Conservation (phyloP, 2,888 invertebrate species). For the Caradrina clavipalpis region DNA sequence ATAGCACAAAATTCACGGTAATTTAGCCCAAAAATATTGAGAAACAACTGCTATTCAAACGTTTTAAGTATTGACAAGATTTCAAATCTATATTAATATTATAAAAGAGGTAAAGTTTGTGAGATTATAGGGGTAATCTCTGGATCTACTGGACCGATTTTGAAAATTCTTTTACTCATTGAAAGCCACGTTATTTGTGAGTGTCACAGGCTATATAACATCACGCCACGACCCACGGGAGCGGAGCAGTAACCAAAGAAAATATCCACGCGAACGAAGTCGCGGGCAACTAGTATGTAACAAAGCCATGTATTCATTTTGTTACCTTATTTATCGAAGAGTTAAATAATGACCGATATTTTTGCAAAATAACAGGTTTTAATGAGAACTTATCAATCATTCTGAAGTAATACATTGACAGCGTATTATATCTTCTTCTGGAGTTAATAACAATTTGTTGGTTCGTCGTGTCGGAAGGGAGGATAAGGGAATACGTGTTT, state of each 20-base stretch:
- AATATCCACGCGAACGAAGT: no score
- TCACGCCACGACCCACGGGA: no score
- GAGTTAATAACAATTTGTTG: constrained; percentile 56
- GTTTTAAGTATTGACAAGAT: constrained; percentile 57
- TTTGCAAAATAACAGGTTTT: constrained; percentile 32
- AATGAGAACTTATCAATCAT: constrained; percentile 39
- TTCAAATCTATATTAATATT: no score
- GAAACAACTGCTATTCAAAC: constrained; percentile 41
- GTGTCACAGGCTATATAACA: no score
- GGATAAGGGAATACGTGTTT: constrained; percentile 36
- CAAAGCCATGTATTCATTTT: constrained; percentile 34
- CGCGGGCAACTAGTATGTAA: no score
- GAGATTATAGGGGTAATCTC: no score
- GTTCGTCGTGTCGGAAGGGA: constrained; percentile 21
- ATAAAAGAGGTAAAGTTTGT: no score
- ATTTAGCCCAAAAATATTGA: constrained; percentile 36
- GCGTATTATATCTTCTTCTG: constrained; percentile 56
- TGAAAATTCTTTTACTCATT: no score
- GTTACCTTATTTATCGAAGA: constrained; percentile 31
- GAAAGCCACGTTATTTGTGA: no score
- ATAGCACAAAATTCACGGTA: constrained; percentile 22
- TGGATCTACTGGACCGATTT: no score
- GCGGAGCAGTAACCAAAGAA: no score
- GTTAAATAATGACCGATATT: constrained; percentile 51
- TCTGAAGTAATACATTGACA: constrained; percentile 48